Evolutionary conservation across 2,113 vertebrate species (phyloP), one percentile per base, ranked within the genome.

Genomic region (Rhinogobius similis): DNA sequence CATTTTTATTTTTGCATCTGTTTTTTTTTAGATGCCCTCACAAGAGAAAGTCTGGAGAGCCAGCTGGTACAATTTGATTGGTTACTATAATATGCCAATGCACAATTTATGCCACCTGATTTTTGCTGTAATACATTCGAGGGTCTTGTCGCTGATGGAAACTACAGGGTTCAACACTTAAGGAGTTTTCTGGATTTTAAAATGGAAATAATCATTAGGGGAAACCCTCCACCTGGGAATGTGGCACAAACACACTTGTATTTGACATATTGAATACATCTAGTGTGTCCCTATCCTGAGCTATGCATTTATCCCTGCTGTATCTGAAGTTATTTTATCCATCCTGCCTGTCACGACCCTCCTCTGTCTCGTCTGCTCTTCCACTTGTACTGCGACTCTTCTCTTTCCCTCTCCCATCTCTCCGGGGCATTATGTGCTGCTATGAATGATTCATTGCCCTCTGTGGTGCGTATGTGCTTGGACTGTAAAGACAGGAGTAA

Each of bases 391-490:
- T 27, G 14, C 74, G 41, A 11, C 41, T 66, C 48, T 39, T 44
- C 39, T 50, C 10, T 43, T 29, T 77, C 41, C n/a, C n/a, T 58
- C 67, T 63, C 27, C 56, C 39, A 32, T 74, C 58, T 71, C 63
- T 87, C 84, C 83, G 74, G 75, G 87, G 88, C 84, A 85, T 89
- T 82, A 82, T 85, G 84, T 79, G 84, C 82, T 52, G 83, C 77
- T 86, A 89, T 91, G 86, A 90, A 91, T 90, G 88, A 90, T 90
- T 90, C 88, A 90, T 88, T 23, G 27, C 68, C 52, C 78, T 73
- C 78, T 63, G 44, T 84, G 56, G 56, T 32, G 56, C 67, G 86
- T 78, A 70, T 89, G 88, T 87, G 88, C 79, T 58, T 32, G 55
- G 83, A 90, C 86, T 89, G 71, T 77, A 84, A 86, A 82, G 61